A percentile compares a stretch with the other conserved stretches of the same genome.
phyloP scores from a whole-genome alignment of 2,888 invertebrate species.

The Leptinotarsa tumamoca region DNA sequence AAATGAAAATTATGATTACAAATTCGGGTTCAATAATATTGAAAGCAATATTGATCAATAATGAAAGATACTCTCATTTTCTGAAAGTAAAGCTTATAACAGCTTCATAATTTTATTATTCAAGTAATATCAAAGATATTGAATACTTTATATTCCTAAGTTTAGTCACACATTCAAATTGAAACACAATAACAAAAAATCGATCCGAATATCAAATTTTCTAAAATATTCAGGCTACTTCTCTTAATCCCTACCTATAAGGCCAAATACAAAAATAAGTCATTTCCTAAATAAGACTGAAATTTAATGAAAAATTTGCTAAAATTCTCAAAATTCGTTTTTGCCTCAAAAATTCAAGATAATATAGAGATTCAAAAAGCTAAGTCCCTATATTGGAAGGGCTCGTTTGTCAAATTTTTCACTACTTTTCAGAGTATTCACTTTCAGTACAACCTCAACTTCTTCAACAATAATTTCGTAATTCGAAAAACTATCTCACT shows the following conservation, averaged over 20 bases:
- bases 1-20: conserved; percentile 6
- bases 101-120: conserved; percentile 33
- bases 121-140: conserved; percentile 39
- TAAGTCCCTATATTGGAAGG: background rate
- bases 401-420: background rate
- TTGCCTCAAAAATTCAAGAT: background rate
- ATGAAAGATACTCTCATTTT: conserved; percentile 20
- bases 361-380: background rate
- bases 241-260: conserved; percentile 38
- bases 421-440: conserved; percentile 12
- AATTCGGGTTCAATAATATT: conserved; percentile 1
- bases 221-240: conserved; percentile 39
- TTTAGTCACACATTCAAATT: conserved; percentile 38
- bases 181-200: conserved; percentile 30
- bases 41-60: background rate
- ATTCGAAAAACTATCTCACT: conserved; percentile 12
- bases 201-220: conserved; percentile 29
- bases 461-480: background rate
- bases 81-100: conserved; percentile 40
- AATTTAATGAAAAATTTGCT: conserved; percentile 29
- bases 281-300: conserved; percentile 37
- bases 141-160: conserved; percentile 36
- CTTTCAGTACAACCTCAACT: conserved; percentile 12
- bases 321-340: background rate
- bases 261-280: conserved; percentile 50